Evolutionary conservation across 2,113 vertebrate genomes (phyloP).

Genomic region (Prunella himalayana): DNA sequence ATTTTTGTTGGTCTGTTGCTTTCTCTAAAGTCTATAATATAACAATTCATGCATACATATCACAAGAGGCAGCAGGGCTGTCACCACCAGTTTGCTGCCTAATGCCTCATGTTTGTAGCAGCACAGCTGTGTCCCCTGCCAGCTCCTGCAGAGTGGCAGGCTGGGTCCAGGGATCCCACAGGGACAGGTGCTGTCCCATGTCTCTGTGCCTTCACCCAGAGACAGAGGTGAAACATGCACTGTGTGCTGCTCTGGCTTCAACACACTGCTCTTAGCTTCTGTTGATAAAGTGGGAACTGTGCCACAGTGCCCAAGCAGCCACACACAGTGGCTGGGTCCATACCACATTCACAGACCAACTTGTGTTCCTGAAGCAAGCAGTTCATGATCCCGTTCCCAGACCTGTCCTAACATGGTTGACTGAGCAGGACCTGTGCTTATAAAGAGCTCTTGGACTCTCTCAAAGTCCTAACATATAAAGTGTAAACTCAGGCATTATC

Average conservation of each 20-base stretch:
- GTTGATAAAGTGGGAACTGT: neutral
- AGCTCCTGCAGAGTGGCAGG: neutral
- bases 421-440: neutral
- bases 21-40: neutral
- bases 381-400: neutral
- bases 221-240: neutral
- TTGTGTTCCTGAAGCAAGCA: neutral
- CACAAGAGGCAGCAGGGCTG: neutral
- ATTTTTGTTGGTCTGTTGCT: neutral
- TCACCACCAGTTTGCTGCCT: neutral
- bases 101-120: neutral
- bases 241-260: fast-evolving
- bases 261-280: neutral
- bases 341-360: fast-evolving
- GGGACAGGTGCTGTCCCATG: neutral
- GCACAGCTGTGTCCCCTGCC: neutral
- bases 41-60: neutral
- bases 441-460: neutral
- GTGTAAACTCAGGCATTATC: neutral
- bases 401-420: fast-evolving
- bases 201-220: fast-evolving
- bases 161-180: neutral
- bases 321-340: neutral
- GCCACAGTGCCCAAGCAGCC: neutral
- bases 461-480: neutral